Percentiles rank a stretch among this genome's conserved stretches.
phyloP scores from a whole-genome alignment of 1,140 invertebrate genomes.

The Formica selysi region DNA sequence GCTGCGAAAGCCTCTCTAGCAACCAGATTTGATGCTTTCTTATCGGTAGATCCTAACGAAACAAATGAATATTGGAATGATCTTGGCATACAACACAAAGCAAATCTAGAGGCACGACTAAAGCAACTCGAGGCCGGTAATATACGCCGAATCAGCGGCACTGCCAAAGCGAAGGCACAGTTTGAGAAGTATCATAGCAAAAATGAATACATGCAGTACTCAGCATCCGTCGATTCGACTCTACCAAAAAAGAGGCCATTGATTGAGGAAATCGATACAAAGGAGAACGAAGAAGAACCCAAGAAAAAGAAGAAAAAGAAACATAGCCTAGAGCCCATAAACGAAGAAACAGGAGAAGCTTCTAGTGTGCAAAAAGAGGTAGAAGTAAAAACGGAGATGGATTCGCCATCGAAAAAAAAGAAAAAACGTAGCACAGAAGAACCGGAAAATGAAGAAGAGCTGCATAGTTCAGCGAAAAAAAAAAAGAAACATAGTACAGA shows the following conservation, averaged over 20 bases:
- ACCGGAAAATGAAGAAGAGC: neutral
- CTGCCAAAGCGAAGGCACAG: conserved; percentile 94
- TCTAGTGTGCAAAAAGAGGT: conserved; percentile 10
- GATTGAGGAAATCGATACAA: conserved; percentile 81
- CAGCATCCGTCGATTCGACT: conserved; percentile 88
- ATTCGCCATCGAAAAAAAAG: conserved; percentile 5
- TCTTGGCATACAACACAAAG: conserved; percentile 94
- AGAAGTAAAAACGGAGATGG: neutral
- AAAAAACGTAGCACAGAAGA: neutral
- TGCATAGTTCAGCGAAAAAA: conserved; percentile 69
- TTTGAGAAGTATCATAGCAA: conserved; percentile 97
- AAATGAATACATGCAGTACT: conserved; percentile 90
- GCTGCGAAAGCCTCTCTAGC: conserved; percentile 98
- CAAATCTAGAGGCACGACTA: conserved; percentile 93
- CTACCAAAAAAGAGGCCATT: conserved; percentile 83
- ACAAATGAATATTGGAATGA: conserved; percentile 87
- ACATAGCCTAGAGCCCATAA: conserved; percentile 74
- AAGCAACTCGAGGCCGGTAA: conserved; percentile 94
- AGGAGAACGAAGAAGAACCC: conserved; percentile 74
- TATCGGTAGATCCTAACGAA: too few species aligned
- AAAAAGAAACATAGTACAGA: conserved; percentile 68
- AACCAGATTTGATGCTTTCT: conserved; percentile 97
- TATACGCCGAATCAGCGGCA: conserved; percentile 93
- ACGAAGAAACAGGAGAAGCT: conserved; percentile 68
- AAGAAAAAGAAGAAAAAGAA: conserved; percentile 81